Conservation (phyloP, 2,797 vertebrate genomes). For the Psittacula derbiana region DNA sequence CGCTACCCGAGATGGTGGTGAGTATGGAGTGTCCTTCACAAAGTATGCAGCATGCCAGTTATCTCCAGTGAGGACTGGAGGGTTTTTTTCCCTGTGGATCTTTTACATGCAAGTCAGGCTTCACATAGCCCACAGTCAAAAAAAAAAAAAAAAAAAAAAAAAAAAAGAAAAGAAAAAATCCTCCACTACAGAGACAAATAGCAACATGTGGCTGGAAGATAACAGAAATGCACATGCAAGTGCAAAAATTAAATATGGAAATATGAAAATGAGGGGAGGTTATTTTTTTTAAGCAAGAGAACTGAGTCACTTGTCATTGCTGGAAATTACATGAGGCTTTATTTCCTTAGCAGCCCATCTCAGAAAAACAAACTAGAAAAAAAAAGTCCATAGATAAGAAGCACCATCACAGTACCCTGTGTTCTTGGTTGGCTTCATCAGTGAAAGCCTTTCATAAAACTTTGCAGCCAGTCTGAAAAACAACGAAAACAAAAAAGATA, state of each 20-base stretch:
- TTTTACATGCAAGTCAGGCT: constrained; percentile 53
- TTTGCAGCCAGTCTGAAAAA: constrained; percentile 41
- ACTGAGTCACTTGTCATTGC: constrained; percentile 59
- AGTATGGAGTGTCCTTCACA: neutral
- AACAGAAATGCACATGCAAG: constrained; percentile 42
- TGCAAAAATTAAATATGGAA: constrained; percentile 73
- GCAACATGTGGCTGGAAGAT: constrained; percentile 61
- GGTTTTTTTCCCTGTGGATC: neutral
- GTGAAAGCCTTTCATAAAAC: constrained; percentile 46
- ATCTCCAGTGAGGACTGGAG: neutral
- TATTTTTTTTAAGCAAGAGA: neutral
- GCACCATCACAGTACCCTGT: constrained; percentile 18
- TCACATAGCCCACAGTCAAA: neutral
- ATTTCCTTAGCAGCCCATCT: constrained; percentile 63
- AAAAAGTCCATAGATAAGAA: constrained; percentile 42
- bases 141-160: neutral
- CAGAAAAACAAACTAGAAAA: constrained; percentile 59
- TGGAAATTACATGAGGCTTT: constrained; percentile 63
- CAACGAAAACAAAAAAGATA: neutral
- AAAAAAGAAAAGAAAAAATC: neutral
- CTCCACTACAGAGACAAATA: constrained; percentile 44
- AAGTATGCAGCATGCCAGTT: neutral
- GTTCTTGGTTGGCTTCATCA: constrained; percentile 36
- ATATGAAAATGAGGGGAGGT: constrained; percentile 63
- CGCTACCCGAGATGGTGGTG: neutral